Evolutionary conservation across 2,888 invertebrate species (phyloP), one percentile per base, ranked within the genome.

Genomic region (Apomyelois bistriatella): DNA sequence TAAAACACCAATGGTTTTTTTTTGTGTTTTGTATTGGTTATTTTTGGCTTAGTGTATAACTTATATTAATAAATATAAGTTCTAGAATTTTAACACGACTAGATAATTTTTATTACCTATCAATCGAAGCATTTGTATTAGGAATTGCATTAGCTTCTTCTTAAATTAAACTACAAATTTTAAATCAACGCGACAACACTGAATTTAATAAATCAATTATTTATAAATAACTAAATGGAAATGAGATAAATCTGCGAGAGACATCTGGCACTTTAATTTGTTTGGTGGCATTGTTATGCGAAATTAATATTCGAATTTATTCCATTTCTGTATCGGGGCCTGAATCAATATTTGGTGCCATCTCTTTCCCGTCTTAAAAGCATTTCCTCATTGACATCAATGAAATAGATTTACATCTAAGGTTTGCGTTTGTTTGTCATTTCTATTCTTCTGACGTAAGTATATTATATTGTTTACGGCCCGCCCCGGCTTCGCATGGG

Each of bases 261-360:
- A 87, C 89, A 89, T 87, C 89, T 88, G 87, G 83, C 81, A 82
- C 82, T 87, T 83, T 86, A 88, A 89, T 88, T 90, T 88, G 86
- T 87, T 85, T 82, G 83, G 79, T 73, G 72, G 74, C 82, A 85
- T 88, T 89, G 89, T 88, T 82, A 81, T 84, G 85, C 83, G 76
- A 82, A 88, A 90, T 90, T 90, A 90, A 89, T 90, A 90, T 89
- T 89, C 87, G 83, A 88, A 89, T 88, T 88, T 88, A 89, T 89
- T 89, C 88, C 83, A 83, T 82, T 84, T 84, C 81, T 80, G 82
- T 86, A 87, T 85, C 79, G 80, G 77, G 81, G 79, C 76, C 72
- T 78, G 79, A 82, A 89, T 88, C 87, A 87, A 88, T 89, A 87
- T 85, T 85, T 78, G 76, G 72, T 70, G 74, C 75, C 74, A 70